Conservation (phyloP, 2,113 vertebrate genomes). For the Corythoichthys intestinalis region DNA sequence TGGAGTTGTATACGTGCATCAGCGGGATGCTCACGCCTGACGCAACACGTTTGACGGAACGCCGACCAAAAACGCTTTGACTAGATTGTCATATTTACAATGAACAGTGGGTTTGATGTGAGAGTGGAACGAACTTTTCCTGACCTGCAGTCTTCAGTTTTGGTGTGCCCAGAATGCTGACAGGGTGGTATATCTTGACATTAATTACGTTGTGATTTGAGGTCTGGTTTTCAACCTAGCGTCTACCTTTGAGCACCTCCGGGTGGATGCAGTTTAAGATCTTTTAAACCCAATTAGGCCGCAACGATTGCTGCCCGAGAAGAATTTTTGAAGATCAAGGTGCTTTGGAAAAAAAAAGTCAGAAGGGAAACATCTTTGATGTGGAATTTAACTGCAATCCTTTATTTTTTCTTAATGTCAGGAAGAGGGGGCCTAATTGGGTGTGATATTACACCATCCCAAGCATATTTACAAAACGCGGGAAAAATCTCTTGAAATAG, state of each 20-base stretch:
- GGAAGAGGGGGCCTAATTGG: constrained; percentile 61
- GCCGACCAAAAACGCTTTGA: constrained; percentile 27
- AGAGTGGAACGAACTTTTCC: constrained; percentile 19
- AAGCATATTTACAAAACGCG: constrained; percentile 65
- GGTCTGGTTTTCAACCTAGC: constrained; percentile 41
- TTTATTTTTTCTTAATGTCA: constrained; percentile 62
- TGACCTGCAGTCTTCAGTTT: constrained; percentile 21
- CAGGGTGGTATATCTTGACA: constrained; percentile 7
- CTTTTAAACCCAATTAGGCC: constrained; percentile 67
- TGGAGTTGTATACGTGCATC: constrained; percentile 25
- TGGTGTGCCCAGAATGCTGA: not conserved
- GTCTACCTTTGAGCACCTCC: constrained; percentile 53
- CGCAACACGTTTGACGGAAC: constrained; percentile 41
- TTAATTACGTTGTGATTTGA: constrained; percentile 30
- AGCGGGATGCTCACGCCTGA: constrained; percentile 40
- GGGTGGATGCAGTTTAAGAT: constrained; percentile 64
- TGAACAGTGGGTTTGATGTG: constrained; percentile 24
- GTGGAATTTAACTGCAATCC: constrained; percentile 67
- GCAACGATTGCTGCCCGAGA: constrained; percentile 59
- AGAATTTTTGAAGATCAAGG: constrained; percentile 71
- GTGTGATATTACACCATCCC: constrained; percentile 68
- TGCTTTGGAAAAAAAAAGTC: constrained; percentile 55
- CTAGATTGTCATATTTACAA: constrained; percentile 16
- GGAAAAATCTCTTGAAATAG: constrained; percentile 54
- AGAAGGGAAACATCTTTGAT: constrained; percentile 66